These are phyloP conservation scores for Cassiopea xamachana DNA, from an alignment of 30 jellyfish, hydroid and myxozoan genomes.

Conservation along the genomic window DNA sequence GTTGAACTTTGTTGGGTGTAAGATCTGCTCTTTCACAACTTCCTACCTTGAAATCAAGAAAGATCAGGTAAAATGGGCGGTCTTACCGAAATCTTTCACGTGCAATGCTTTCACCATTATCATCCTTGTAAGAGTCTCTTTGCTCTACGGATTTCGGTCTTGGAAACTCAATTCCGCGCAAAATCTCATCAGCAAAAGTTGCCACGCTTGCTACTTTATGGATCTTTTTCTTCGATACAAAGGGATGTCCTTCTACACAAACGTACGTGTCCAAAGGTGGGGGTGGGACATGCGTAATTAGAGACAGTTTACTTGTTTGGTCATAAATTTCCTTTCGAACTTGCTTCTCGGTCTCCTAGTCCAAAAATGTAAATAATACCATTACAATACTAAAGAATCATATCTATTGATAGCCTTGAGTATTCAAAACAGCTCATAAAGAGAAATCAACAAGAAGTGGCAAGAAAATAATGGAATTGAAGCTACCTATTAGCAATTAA, in stretches of 20 bases:
- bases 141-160: constrained; percentile 68
- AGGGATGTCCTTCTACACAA: constrained; percentile 92
- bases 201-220: constrained; percentile 70
- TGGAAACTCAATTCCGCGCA: constrained; percentile 89
- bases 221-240: constrained; percentile 79
- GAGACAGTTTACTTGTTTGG: constrained; percentile 77
- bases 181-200: constrained; percentile 75
- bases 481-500: too few relatives aligned
- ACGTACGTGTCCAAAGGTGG: constrained; percentile 93
- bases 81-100: constrained; percentile 75
- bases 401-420: too few relatives aligned
- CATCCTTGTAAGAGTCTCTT: constrained; percentile 72
- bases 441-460: too few relatives aligned
- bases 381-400: too few relatives aligned
- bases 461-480: too few relatives aligned
- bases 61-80: not conserved
- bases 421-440: too few relatives aligned
- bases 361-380: not conserved
- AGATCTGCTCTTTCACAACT: not conserved
- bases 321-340: constrained; percentile 86
- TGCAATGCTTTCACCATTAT: constrained; percentile 75
- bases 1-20: too few relatives aligned
- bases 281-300: constrained; percentile 94
- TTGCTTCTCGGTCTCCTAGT: constrained; percentile 56
- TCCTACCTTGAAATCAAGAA: not conserved